These are phyloP conservation scores for Podilymbus podiceps DNA, from an alignment of 2,113 vertebrate genomes.

Conservation along the genomic window DNA sequence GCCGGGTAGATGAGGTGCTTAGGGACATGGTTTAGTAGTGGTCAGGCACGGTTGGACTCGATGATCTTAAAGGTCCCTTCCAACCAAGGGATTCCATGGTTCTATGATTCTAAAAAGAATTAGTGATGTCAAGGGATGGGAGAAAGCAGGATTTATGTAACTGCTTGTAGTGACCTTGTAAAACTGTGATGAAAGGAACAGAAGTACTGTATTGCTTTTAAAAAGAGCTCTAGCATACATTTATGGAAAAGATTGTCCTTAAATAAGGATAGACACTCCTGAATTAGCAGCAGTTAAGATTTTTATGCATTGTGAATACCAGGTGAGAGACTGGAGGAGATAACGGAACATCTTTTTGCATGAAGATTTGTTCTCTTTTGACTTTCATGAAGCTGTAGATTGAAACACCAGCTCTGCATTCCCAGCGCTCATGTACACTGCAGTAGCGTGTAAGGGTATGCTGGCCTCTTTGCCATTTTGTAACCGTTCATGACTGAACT, in stretches of 20 bases:
- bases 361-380: constrained; percentile 6
- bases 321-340: constrained; percentile 50
- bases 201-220: not conserved
- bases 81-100: no score
- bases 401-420: not conserved
- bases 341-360: not conserved
- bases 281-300: constrained; percentile 25
- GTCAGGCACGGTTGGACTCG: no score
- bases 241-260: not conserved
- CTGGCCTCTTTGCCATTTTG: not conserved
- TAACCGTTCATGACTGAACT: not conserved
- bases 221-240: not conserved
- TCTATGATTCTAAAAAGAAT: not conserved
- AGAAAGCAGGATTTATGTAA: not conserved
- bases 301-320: constrained; percentile 26
- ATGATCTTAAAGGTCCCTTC: no score
- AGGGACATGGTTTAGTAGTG: no score
- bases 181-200: not conserved
- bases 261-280: not conserved
- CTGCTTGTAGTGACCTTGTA: not conserved
- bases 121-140: not conserved
- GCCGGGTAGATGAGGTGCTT: no score
- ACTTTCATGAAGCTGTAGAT: not conserved
- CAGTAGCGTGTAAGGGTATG: not conserved
- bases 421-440: not conserved